These are phyloP conservation scores for Ormyrus nitidulus DNA, from an alignment of 2,888 invertebrate species.

Conservation along the genomic window DNA sequence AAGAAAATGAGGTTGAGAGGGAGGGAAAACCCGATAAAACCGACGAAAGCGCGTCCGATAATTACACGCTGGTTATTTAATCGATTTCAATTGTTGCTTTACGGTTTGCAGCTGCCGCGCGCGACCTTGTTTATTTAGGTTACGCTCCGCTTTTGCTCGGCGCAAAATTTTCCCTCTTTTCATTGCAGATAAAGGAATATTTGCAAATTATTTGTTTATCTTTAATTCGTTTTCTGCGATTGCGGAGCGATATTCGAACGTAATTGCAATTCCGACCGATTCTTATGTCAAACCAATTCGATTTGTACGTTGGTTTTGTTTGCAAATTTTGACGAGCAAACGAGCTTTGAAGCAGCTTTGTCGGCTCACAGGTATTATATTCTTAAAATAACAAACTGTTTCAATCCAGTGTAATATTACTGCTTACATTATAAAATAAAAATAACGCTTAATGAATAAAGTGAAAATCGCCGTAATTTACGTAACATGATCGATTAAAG, in stretches of 20 bases:
- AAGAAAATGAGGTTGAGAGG: background rate
- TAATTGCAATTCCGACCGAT: no score
- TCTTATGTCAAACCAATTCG: no score
- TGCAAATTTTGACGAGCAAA: no score
- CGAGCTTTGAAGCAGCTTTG: no score
- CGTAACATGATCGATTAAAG: no score
- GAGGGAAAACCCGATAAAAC: constrained; percentile 14
- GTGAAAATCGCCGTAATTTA: no score
- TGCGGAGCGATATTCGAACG: background rate
- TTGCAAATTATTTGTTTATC: constrained; percentile 8
- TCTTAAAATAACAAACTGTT: no score
- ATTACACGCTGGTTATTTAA: constrained; percentile 35
- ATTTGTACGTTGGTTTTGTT: no score
- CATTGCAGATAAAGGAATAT: background rate
- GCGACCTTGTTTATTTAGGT: constrained; percentile 26
- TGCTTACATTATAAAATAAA: no score
- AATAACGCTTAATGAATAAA: no score
- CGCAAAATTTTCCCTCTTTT: background rate
- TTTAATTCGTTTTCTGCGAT: constrained; percentile 7
- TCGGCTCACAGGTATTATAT: no score
- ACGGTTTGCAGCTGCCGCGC: background rate
- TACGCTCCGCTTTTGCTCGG: background rate
- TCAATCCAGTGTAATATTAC: no score
- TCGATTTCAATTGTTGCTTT: constrained; percentile 31
- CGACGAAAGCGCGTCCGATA: constrained; percentile 16